phyloP scores from a whole-genome alignment of 92 coral and sea anemone species.

The Montipora capitata region DNA sequence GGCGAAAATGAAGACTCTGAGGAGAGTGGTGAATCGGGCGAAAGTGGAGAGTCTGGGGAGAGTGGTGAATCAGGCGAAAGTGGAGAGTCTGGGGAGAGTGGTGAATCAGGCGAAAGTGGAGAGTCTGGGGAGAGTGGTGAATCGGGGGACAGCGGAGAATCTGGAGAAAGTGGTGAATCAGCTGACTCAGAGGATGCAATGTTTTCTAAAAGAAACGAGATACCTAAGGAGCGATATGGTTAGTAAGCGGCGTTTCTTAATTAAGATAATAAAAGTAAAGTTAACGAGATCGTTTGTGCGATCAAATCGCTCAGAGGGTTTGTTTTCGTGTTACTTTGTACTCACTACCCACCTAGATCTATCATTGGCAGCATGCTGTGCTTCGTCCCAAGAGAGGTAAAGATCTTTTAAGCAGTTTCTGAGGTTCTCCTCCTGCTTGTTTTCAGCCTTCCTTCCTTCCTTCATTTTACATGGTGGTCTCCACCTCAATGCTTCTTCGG shows the following conservation, averaged over 20 bases:
- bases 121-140: conserved; percentile 65
- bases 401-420: no score
- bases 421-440: no score
- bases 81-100: conserved; percentile 75
- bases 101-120: conserved; percentile 41
- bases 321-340: no score
- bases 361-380: no score
- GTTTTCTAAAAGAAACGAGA: conserved; percentile 57
- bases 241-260: not conserved
- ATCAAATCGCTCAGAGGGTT: not conserved
- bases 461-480: no score
- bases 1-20: conserved; percentile 52
- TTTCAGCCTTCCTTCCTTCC: no score
- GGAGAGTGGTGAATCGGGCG: conserved; percentile 43
- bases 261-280: not conserved
- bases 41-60: conserved; percentile 64
- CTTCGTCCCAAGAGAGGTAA: no score
- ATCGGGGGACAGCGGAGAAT: conserved; percentile 54
- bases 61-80: conserved; percentile 55
- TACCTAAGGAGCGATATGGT: conserved; percentile 67
- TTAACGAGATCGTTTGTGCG: not conserved
- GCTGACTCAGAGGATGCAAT: conserved; percentile 61
- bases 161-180: conserved; percentile 55
- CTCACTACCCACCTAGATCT: no score
- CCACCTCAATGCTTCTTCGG: no score